Conservation (phyloP, 2,797 vertebrate species). For the Ptychobarbus kaznakovi region DNA sequence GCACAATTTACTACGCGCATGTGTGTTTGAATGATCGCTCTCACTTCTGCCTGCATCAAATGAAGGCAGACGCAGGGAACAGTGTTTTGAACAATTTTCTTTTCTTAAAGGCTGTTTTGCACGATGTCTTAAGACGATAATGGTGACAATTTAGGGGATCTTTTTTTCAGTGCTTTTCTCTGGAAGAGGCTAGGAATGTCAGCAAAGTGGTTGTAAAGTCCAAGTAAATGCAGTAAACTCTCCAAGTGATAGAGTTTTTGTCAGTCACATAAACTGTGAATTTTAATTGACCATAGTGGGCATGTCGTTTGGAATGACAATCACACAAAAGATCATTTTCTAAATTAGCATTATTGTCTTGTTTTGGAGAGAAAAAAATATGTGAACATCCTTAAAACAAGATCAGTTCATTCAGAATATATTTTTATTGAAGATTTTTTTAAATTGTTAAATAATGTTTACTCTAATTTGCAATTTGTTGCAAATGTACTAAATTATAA, state of each 20-base stretch:
- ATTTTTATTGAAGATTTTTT: neutral
- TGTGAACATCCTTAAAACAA: neutral
- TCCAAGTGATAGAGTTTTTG: constrained; percentile 58
- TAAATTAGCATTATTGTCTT: neutral
- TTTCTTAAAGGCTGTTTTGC: constrained; percentile 50
- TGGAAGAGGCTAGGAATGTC: constrained; percentile 17
- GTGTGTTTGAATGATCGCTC: constrained; percentile 46
- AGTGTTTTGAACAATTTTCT: constrained; percentile 39
- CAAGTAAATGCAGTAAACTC: constrained; percentile 64
- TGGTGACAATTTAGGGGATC: constrained; percentile 44
- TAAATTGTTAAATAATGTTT: neutral
- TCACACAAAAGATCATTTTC: neutral
- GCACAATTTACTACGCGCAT: constrained; percentile 46
- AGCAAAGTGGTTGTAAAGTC: constrained; percentile 38
- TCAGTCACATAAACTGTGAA: constrained; percentile 53
- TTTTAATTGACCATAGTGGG: constrained; percentile 70
- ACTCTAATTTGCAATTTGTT: constrained; percentile 26
- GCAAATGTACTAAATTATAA: neutral
- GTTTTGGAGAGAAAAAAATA: neutral
- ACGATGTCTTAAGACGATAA: constrained; percentile 47
- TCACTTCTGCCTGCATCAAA: constrained; percentile 50
- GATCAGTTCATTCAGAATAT: neutral
- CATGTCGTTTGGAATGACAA: constrained; percentile 62
- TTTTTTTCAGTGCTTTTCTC: constrained; percentile 18
- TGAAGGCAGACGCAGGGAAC: constrained; percentile 42